Evolutionary conservation across 2,888 invertebrate genomes (phyloP).

Genomic region (Nymphalis c-album): DNA sequence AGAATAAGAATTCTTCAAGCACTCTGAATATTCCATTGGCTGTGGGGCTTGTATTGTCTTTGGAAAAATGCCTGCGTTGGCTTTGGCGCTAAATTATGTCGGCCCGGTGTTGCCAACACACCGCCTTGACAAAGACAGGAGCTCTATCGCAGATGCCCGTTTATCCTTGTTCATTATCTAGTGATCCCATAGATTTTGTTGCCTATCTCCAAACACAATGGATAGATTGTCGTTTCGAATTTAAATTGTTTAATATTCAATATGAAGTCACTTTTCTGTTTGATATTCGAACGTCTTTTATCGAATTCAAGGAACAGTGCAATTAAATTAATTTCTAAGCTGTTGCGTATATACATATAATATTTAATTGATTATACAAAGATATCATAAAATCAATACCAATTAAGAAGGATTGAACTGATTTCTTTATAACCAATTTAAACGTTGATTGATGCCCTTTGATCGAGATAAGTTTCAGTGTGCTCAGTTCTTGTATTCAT

Average conservation of each 20-base stretch:
- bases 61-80: constrained; percentile 72
- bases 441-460: constrained; percentile 18
- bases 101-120: constrained; percentile 55
- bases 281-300: constrained; percentile 25
- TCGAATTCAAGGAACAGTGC: constrained; percentile 28
- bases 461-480: constrained; percentile 15
- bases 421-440: constrained; percentile 5
- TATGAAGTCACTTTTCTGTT: constrained; percentile 39
- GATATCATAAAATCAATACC: constrained; percentile 14
- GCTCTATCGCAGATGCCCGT: constrained; percentile 47
- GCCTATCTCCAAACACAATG: constrained; percentile 52
- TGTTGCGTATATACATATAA: constrained; percentile 21
- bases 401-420: neutral
- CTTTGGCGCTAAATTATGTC: constrained; percentile 74
- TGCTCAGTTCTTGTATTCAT: constrained; percentile 22
- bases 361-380: constrained; percentile 22
- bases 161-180: constrained; percentile 70
- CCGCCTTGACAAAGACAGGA: constrained; percentile 51
- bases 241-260: constrained; percentile 41
- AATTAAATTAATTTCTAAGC: constrained; percentile 31
- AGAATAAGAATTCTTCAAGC: constrained; percentile 80
- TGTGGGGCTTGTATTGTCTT: constrained; percentile 76
- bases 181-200: constrained; percentile 57
- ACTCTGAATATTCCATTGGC: constrained; percentile 77
- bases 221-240: constrained; percentile 39